Conservation (phyloP, 2,113 vertebrate genomes). For the Psittacula cyanocephala region DNA sequence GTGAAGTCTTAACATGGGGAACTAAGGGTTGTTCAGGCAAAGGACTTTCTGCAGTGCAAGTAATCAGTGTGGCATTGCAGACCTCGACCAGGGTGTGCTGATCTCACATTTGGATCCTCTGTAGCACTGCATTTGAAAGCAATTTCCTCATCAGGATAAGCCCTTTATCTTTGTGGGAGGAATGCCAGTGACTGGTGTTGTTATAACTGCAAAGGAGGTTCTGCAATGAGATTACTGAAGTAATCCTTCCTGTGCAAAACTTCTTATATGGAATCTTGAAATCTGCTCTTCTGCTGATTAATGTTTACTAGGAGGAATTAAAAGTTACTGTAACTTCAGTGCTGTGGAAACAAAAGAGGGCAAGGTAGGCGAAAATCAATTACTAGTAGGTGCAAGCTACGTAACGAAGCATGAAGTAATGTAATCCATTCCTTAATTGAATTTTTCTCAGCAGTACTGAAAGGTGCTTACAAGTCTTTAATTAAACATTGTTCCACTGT, state of each 20-base stretch:
- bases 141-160: not conserved
- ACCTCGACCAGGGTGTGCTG: not conserved
- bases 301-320: not conserved
- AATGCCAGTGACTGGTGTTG: not conserved
- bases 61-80: not conserved
- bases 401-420: not conserved
- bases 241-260: not conserved
- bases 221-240: not conserved
- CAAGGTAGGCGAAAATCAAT: not conserved
- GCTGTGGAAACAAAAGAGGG: not conserved
- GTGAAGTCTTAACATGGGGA: not conserved
- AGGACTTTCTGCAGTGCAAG: rapidly evolving
- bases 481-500: not conserved
- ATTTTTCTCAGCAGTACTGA: not conserved
- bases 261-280: not conserved
- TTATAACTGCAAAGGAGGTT: not conserved
- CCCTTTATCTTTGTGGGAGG: not conserved
- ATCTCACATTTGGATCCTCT: not conserved
- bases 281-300: not conserved
- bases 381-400: not conserved
- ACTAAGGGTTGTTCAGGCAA: not conserved
- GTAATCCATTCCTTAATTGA: not conserved
- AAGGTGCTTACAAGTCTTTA: not conserved
- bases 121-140: not conserved
- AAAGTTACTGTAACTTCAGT: not conserved